Conservation (phyloP, 2,113 vertebrate genomes). For the Poicephalus meyeri region DNA sequence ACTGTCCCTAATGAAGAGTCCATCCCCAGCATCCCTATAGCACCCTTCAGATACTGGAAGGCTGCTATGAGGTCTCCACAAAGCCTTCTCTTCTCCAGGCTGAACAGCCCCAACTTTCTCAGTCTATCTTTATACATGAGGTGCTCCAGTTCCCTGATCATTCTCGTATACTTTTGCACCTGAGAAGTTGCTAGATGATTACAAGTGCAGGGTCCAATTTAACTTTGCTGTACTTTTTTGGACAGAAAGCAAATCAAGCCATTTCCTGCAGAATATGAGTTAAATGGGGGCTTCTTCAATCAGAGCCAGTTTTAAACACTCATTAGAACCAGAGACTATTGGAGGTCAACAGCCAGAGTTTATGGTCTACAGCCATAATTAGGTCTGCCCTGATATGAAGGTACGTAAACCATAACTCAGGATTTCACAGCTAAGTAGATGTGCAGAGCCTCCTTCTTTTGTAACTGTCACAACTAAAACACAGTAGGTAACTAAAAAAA, state of each 20-base stretch:
- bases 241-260: neutral
- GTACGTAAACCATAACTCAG: neutral
- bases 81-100: too few species aligned
- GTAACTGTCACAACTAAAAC: neutral
- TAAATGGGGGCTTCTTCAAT: neutral
- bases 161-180: neutral
- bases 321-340: neutral
- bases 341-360: neutral
- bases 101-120: too few species aligned
- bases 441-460: neutral
- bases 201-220: neutral
- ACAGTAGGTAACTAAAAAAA: neutral
- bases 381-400: neutral
- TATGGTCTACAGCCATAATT: neutral
- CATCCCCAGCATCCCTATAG: too few species aligned
- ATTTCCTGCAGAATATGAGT: neutral
- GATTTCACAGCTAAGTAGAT: neutral
- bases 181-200: neutral
- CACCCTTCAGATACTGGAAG: too few species aligned
- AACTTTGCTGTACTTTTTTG: neutral
- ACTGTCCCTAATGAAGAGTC: too few species aligned
- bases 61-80: too few species aligned
- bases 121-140: too few species aligned
- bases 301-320: neutral
- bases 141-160: too few species aligned